These are phyloP conservation scores for Nematopogon swammerdamellus DNA, from an alignment of 2,888 invertebrate genomes.

Conservation along the genomic window DNA sequence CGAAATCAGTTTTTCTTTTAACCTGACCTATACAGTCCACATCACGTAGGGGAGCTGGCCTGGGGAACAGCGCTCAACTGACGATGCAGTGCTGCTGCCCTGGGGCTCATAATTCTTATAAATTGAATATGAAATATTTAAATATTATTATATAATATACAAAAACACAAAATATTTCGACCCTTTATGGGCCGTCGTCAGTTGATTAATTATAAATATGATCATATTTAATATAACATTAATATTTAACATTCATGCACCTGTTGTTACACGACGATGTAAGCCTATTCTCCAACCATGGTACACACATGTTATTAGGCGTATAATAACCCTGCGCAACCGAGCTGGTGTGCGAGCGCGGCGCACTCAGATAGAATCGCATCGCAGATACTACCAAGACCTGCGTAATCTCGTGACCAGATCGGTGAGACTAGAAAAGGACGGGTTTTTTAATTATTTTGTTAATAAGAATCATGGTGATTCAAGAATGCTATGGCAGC, in stretches of 20 bases:
- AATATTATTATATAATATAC: too few relatives aligned
- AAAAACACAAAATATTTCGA: too few relatives aligned
- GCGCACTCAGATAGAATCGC: background rate
- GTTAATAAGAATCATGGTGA: constrained; percentile 6
- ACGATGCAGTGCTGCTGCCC: too few relatives aligned
- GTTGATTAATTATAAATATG: too few relatives aligned
- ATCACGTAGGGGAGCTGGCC: too few relatives aligned
- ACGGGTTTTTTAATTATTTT: constrained; percentile 6
- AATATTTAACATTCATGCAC: background rate
- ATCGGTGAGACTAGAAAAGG: constrained; percentile 4
- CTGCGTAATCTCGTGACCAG: constrained; percentile 5
- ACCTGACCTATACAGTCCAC: too few relatives aligned
- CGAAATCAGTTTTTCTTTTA: too few relatives aligned
- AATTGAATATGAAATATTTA: too few relatives aligned
- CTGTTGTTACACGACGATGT: background rate
- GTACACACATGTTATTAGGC: constrained; percentile 5
- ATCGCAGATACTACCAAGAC: constrained; percentile 6
- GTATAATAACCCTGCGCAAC: constrained; percentile 7
- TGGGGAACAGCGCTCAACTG: too few relatives aligned
- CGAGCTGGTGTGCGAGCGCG: constrained; percentile 3
- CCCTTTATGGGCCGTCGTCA: too few relatives aligned
- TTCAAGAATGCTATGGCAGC: constrained; percentile 8
- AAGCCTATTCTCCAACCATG: constrained; percentile 4
- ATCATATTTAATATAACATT: too few relatives aligned
- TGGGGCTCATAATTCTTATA: too few relatives aligned